phyloP scores from a whole-genome alignment of 2,113 vertebrate species.

The Dromiciops gliroides region DNA sequence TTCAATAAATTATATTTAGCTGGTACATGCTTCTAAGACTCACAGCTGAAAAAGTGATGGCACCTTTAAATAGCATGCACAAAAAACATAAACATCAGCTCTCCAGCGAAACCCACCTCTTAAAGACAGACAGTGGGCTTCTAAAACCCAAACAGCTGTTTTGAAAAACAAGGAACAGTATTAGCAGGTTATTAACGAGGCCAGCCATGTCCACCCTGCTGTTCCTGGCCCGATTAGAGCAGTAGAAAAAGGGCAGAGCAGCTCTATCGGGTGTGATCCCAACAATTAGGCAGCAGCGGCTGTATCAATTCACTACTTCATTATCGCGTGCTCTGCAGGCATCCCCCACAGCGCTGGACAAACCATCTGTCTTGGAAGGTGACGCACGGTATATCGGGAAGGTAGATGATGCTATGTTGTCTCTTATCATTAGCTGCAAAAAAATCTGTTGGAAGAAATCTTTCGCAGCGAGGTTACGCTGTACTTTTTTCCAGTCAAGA shows the following conservation, averaged over 20 bases:
- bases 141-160: constrained; percentile 84
- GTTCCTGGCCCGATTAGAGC: constrained; percentile 73
- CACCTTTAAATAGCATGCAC: constrained; percentile 46
- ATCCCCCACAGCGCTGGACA: constrained; percentile 75
- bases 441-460: constrained; percentile 36
- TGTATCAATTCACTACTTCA: constrained; percentile 81
- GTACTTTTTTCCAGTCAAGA: constrained; percentile 62
- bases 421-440: constrained; percentile 60
- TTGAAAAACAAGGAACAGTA: constrained; percentile 85
- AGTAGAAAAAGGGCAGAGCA: constrained; percentile 68
- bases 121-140: constrained; percentile 84
- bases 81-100: constrained; percentile 21
- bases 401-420: constrained; percentile 49
- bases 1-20: neutral
- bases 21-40: constrained; percentile 16
- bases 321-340: constrained; percentile 75
- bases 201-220: constrained; percentile 86
- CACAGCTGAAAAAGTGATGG: neutral
- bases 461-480: constrained; percentile 31
- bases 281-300: constrained; percentile 71
- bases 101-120: constrained; percentile 86
- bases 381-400: constrained; percentile 65
- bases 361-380: constrained; percentile 72
- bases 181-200: constrained; percentile 80
- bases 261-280: constrained; percentile 73